phyloP scores from a whole-genome alignment of 2,888 invertebrate species.

The Euproctis similis region DNA sequence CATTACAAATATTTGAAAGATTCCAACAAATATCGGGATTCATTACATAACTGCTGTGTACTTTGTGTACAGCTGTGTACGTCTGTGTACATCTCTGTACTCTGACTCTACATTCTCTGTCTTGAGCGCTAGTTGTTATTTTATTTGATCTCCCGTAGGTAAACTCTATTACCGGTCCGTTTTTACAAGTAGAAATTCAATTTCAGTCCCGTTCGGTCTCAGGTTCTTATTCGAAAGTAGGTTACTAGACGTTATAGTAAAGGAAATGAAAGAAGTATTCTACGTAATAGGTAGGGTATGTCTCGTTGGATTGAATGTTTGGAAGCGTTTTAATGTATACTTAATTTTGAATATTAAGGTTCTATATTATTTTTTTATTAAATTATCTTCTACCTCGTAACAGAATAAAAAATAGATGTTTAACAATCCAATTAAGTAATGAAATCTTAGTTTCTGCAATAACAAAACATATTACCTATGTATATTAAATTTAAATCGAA shows the following conservation, averaged over 20 bases:
- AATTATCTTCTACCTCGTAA: no score
- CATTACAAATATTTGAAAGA: no score
- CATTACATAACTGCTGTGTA: slow-evolving; percentile 43
- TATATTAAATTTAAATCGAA: no score
- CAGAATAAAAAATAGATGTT: no score
- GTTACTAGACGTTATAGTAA: slow-evolving; percentile 45
- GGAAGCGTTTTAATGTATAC: no score
- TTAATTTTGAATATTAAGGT: no score
- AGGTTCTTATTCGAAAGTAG: slow-evolving; percentile 55
- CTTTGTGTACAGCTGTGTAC: slow-evolving; percentile 19
- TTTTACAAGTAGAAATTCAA: slow-evolving; percentile 68
- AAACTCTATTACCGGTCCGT: slow-evolving; percentile 67
- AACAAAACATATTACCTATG: no score
- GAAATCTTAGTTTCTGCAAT: no score
- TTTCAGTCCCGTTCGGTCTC: slow-evolving; percentile 50
- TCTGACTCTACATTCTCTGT: slow-evolving; percentile 19
- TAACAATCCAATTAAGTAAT: no score
- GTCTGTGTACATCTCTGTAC: slow-evolving; percentile 37
- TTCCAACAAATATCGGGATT: no score
- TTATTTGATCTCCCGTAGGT: slow-evolving; percentile 64
- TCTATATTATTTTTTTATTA: no score
- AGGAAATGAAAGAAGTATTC: slow-evolving; percentile 32
- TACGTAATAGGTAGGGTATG: slow-evolving; percentile 15
- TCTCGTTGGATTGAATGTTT: slow-evolving; percentile 14
- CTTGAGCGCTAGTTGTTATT: slow-evolving; percentile 48